Evolutionary conservation across 2,888 invertebrate species (phyloP).

Genomic region (Scrobipalpa costella): DNA sequence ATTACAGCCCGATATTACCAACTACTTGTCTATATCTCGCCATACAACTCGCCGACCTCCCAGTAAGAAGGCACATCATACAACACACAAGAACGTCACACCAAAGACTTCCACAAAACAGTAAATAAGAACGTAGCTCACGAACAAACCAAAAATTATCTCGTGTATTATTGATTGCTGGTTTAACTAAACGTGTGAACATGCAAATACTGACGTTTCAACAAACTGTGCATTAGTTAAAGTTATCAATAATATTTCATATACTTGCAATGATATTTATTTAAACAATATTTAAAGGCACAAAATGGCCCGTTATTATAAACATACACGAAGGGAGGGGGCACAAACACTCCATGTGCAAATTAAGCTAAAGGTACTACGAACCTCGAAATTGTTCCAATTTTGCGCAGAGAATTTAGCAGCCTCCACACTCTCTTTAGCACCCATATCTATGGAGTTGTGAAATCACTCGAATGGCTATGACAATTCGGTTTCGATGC

Average conservation of each 20-base stretch:
- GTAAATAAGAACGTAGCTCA: slow-evolving; percentile 13
- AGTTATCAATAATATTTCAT: slow-evolving; percentile 52
- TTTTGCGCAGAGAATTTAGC: slow-evolving; percentile 90
- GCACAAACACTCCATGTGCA: slow-evolving; percentile 79
- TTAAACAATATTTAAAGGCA: slow-evolving; percentile 43
- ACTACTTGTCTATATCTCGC: slow-evolving; percentile 18
- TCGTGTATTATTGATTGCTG: slow-evolving; percentile 20
- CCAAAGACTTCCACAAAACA: slow-evolving; percentile 25
- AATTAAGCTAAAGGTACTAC: slow-evolving; percentile 77
- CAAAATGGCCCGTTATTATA: slow-evolving; percentile 53
- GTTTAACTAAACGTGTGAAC: slow-evolving; percentile 56
- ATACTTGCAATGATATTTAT: slow-evolving; percentile 47
- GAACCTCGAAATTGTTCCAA: slow-evolving; percentile 91
- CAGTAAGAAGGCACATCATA: slow-evolving; percentile 32
- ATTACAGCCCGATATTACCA: slow-evolving; percentile 25
- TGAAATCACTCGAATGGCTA: slow-evolving; percentile 76
- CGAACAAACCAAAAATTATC: slow-evolving; percentile 10
- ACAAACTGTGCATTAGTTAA: slow-evolving; percentile 64
- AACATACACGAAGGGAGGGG: slow-evolving; percentile 73
- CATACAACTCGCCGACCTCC: background rate
- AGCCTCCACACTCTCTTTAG: slow-evolving; percentile 91
- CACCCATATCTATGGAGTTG: slow-evolving; percentile 85
- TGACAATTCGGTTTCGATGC: slow-evolving; percentile 72
- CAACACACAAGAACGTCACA: slow-evolving; percentile 34
- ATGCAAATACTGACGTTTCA: slow-evolving; percentile 62